Conservation (phyloP, 2,113 vertebrate genomes). For the Alces alces region DNA sequence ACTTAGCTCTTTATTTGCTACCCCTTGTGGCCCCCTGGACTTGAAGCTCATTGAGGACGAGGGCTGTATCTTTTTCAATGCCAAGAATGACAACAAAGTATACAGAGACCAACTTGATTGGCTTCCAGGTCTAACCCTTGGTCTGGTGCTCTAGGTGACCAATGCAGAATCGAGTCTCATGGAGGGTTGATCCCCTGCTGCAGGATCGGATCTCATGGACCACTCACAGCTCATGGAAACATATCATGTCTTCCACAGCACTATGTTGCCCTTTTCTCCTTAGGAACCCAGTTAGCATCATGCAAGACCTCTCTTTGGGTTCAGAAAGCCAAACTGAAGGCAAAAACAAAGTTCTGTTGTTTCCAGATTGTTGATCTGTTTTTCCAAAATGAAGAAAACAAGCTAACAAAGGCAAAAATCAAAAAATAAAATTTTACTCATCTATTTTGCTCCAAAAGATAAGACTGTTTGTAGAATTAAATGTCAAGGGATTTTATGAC, state of each 20-base stretch:
- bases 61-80: not conserved
- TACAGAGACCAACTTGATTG: not conserved
- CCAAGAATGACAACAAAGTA: not conserved
- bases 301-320: not conserved
- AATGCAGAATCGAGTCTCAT: not conserved
- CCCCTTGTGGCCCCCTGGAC: not conserved
- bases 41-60: not conserved
- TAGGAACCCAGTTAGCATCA: not conserved
- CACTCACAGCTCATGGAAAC: not conserved
- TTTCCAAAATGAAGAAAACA: conserved; percentile 43
- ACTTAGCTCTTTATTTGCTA: not conserved
- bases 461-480: conserved; percentile 71
- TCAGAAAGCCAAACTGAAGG: not conserved
- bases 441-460: conserved; percentile 72
- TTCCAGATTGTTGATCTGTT: not conserved
- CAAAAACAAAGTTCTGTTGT: not conserved
- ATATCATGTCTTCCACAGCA: not conserved
- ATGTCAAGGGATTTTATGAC: conserved; percentile 66
- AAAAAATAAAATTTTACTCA: conserved; percentile 53
- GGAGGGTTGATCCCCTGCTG: not conserved
- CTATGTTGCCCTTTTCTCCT: not conserved
- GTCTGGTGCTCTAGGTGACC: not conserved
- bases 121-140: not conserved
- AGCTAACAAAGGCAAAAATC: conserved; percentile 52
- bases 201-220: not conserved